phyloP scores from a whole-genome alignment of 1,140 invertebrate genomes.

The Drosophila lacteicornis region DNA sequence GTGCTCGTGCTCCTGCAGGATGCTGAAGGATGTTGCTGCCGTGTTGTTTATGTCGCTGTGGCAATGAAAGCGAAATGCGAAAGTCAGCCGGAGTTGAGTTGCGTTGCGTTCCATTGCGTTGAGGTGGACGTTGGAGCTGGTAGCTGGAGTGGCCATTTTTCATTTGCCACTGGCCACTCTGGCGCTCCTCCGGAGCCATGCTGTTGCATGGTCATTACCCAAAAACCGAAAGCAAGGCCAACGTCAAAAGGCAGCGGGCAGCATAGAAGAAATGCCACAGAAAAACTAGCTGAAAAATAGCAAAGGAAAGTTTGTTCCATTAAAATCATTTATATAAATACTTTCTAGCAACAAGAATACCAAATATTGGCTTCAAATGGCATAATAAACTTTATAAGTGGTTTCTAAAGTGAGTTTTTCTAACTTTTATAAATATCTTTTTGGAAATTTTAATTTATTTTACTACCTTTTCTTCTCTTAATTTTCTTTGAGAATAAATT shows the following conservation, averaged over 20 bases:
- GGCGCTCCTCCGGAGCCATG: constrained; percentile 15
- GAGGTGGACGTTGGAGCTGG: constrained; percentile 3
- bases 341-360: too few relatives aligned
- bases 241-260: not conserved
- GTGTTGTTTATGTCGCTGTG: constrained; percentile 27
- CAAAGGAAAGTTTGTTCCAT: not conserved
- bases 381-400: too few relatives aligned
- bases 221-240: not conserved
- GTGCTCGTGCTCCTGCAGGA: not conserved
- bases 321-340: not conserved
- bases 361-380: too few relatives aligned
- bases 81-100: constrained; percentile 12
- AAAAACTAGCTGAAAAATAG: not conserved
- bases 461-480: too few relatives aligned
- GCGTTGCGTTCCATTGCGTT: not conserved
- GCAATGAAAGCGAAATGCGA: constrained; percentile 17
- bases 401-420: too few relatives aligned
- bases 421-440: too few relatives aligned
- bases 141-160: constrained; percentile 45
- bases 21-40: constrained; percentile 3
- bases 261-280: not conserved
- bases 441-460: too few relatives aligned
- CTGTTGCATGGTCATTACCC: constrained; percentile 39
- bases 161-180: constrained; percentile 35
- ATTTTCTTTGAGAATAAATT: too few relatives aligned